Evolutionary conservation across 2,797 vertebrate species (phyloP).

Genomic region (Tamandua tetradactyla): DNA sequence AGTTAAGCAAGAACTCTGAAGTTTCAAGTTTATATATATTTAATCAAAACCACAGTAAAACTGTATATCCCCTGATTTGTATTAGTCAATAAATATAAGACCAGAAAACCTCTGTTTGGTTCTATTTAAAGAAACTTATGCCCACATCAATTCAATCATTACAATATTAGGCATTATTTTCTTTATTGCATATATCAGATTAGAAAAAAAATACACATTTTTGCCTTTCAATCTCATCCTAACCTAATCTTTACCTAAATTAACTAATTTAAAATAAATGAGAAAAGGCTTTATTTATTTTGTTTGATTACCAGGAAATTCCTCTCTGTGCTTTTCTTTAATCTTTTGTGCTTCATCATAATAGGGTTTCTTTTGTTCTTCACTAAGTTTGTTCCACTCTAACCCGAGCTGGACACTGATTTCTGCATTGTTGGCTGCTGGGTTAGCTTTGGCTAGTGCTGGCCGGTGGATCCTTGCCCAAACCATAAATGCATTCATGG

Average conservation of each 20-base stretch:
- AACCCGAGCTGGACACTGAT: constrained; percentile 88
- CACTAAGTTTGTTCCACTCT: constrained; percentile 90
- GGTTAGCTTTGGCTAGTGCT: constrained; percentile 86
- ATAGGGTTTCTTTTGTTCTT: constrained; percentile 91
- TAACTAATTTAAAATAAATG: constrained; percentile 58
- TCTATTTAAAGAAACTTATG: constrained; percentile 50
- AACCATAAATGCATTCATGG: constrained; percentile 93
- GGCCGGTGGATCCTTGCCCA: constrained; percentile 89
- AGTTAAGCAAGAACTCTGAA: not conserved
- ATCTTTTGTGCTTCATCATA: constrained; percentile 89
- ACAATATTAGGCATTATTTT: constrained; percentile 33
- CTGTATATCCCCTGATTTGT: not conserved
- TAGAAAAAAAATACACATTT: constrained; percentile 36
- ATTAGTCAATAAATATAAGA: constrained; percentile 25
- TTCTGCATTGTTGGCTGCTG: constrained; percentile 82
- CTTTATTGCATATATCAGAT: constrained; percentile 15
- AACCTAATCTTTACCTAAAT: constrained; percentile 70
- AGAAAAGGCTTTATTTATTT: constrained; percentile 61
- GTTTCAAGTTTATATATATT: constrained; percentile 3
- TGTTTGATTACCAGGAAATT: constrained; percentile 90
- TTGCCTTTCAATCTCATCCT: constrained; percentile 45
- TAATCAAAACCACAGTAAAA: constrained; percentile 45
- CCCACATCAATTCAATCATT: not conserved
- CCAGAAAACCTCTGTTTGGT: not conserved
- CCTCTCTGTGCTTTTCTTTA: constrained; percentile 87